Evolutionary conservation across 2,888 invertebrate genomes (phyloP).

Genomic region (Oscheius sp.): DNA sequence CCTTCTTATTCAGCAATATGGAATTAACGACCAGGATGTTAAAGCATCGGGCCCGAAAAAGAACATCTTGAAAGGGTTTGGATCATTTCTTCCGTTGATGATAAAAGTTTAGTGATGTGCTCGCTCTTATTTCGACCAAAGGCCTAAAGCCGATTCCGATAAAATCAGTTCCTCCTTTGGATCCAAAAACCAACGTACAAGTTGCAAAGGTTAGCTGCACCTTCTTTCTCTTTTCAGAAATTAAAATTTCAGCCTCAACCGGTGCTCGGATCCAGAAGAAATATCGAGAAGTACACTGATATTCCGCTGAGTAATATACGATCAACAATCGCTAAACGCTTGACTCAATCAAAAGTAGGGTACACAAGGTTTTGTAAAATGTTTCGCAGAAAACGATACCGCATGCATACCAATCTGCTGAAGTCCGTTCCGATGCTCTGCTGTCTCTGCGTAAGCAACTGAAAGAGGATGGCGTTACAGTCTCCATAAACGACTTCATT

Average conservation of each 20-base stretch:
- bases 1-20: slow-evolving; percentile 79
- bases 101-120: slow-evolving; percentile 57
- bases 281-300: slow-evolving; percentile 75
- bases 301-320: slow-evolving; percentile 79
- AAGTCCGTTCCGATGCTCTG: slow-evolving; percentile 78
- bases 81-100: background rate
- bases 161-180: slow-evolving; percentile 35
- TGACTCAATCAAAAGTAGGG: slow-evolving; percentile 79
- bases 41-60: slow-evolving; percentile 79
- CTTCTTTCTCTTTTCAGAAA: background rate
- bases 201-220: background rate
- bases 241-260: slow-evolving; percentile 16
- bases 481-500: slow-evolving; percentile 81
- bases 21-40: slow-evolving; percentile 75
- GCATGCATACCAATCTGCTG: slow-evolving; percentile 80
- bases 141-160: slow-evolving; percentile 55
- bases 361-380: background rate
- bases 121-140: slow-evolving; percentile 54
- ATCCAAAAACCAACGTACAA: slow-evolving; percentile 8
- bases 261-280: slow-evolving; percentile 25
- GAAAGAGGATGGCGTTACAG: slow-evolving; percentile 61
- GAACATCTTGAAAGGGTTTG: slow-evolving; percentile 79
- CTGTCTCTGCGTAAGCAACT: slow-evolving; percentile 77
- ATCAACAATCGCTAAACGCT: slow-evolving; percentile 79
- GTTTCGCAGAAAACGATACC: slow-evolving; percentile 79